Evolutionary conservation across 1,140 invertebrate genomes (phyloP), one percentile per base, ranked within the genome.

Genomic region (Oedothorax gibbosus): DNA sequence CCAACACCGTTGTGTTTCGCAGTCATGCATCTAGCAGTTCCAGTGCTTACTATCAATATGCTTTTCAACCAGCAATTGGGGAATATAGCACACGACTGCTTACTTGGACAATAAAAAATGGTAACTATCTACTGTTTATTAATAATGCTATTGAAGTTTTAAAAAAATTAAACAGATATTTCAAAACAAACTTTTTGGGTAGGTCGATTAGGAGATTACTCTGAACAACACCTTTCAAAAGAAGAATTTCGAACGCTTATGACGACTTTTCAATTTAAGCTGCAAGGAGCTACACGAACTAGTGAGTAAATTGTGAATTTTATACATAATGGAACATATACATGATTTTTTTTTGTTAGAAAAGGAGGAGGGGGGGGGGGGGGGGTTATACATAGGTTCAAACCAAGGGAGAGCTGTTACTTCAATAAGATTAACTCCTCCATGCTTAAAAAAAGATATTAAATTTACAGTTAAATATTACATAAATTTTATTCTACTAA

Each of bases 241-340:
- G 68, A 76, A 50, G 86, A 89, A 85, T 88, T 88, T 78, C 62
- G 20, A 14, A 60, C 68, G 11, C 65, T 89, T 15, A 86, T 82
- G 68, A 72, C 73, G 69, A 86, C 86, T 15, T 88, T 88, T 56
- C 86, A 86, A 15, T 89, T 88, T 56, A 86, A 87, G 65, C 78
- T 89, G 7, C 76, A 88, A 21, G 88, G 88, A 76, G 87, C 88
- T 21, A 89, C 88, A 11, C 87, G 87, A 82, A 87, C 87, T 21
- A 89, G 88, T 88, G 85, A 85, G 86, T 78, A 60, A 8, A 18
- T 15, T 56, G 18, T 21, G 21, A 49, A 35, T 21, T 56, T 20
- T 82, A 54, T n/a, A 60, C 15, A 51, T 3, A 72, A 49, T 7
- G 6, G n/a, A 0, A 7, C 0, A 20, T 49, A 69, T 35, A 21